Percentiles rank a stretch among this genome's conserved stretches.
Conservation (phyloP, 1,140 invertebrate genomes). For the Proctacanthus coquilletti region DNA sequence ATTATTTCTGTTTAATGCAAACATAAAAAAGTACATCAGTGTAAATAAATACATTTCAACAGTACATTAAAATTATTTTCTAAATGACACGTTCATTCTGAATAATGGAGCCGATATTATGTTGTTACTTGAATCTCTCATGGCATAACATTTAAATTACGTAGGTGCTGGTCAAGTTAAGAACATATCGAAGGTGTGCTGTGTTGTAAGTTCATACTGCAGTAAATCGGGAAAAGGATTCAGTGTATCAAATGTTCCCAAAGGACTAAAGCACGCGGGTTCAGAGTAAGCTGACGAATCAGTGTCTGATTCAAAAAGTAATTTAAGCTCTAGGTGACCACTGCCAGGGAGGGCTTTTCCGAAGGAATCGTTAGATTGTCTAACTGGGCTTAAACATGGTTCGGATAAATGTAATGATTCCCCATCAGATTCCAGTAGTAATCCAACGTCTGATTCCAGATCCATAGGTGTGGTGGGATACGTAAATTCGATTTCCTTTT, state of each 20-base stretch:
- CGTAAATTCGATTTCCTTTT: not conserved
- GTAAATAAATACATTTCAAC: too few relatives aligned
- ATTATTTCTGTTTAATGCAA: too few relatives aligned
- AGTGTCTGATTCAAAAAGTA: constrained; percentile 18
- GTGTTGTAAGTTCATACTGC: constrained; percentile 16
- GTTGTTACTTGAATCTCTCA: too few relatives aligned
- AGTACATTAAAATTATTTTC: too few relatives aligned
- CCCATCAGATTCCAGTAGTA: constrained; percentile 37
- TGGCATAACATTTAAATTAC: too few relatives aligned
- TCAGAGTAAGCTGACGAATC: constrained; percentile 22
- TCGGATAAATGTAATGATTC: constrained; percentile 34
- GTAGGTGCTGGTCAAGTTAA: constrained; percentile 21
- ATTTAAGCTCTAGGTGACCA: constrained; percentile 16
- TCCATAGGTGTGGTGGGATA: constrained; percentile 3
- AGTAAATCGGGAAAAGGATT: constrained; percentile 22
- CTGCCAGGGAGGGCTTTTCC: not conserved
- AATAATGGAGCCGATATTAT: too few relatives aligned
- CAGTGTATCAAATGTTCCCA: constrained; percentile 18
- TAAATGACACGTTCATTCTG: too few relatives aligned
- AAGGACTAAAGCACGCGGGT: constrained; percentile 23
- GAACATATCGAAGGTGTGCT: constrained; percentile 17
- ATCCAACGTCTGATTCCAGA: constrained; percentile 20
- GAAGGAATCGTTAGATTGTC: constrained; percentile 9
- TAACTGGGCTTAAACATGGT: constrained; percentile 16
- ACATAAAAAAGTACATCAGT: too few relatives aligned